Conservation (phyloP, 2,797 vertebrate genomes). For the Artibeus jamaicensis region DNA sequence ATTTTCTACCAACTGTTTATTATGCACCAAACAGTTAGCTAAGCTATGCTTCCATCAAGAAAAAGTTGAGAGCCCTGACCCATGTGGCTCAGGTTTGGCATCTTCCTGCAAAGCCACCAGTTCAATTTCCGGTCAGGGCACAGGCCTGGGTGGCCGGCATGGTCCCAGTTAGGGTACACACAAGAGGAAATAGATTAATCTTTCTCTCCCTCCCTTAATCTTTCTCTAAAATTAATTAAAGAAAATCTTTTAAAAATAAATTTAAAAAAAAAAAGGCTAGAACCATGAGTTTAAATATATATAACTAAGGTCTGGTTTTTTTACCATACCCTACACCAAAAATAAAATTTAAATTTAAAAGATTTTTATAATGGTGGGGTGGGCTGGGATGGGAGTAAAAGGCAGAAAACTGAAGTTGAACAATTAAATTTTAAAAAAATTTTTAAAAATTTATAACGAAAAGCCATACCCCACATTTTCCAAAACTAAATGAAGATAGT, state of each 20-base stretch:
- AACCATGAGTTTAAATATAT: background rate
- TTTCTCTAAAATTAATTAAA: background rate
- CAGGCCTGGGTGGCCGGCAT: background rate
- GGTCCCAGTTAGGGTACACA: background rate
- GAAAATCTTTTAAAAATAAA: background rate
- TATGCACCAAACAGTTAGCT: background rate
- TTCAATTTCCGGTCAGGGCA: background rate
- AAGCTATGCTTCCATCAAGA: background rate
- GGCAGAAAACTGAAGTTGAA: too few relatives aligned
- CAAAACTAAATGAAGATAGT: background rate
- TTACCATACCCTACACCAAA: background rate
- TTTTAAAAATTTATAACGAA: background rate
- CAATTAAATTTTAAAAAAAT: background rate
- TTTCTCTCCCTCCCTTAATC: background rate
- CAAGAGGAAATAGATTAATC: background rate
- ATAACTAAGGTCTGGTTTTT: background rate
- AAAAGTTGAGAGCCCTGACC: background rate
- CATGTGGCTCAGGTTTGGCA: background rate
- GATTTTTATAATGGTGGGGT: background rate
- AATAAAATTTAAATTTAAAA: background rate
- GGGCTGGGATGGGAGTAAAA: too few relatives aligned
- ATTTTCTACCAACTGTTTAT: background rate
- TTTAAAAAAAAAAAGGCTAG: background rate
- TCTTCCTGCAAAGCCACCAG: background rate
- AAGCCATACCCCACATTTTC: background rate